These are phyloP conservation scores for Timema cristinae DNA, from an alignment of 2,888 invertebrate species.

Conservation along the genomic window DNA sequence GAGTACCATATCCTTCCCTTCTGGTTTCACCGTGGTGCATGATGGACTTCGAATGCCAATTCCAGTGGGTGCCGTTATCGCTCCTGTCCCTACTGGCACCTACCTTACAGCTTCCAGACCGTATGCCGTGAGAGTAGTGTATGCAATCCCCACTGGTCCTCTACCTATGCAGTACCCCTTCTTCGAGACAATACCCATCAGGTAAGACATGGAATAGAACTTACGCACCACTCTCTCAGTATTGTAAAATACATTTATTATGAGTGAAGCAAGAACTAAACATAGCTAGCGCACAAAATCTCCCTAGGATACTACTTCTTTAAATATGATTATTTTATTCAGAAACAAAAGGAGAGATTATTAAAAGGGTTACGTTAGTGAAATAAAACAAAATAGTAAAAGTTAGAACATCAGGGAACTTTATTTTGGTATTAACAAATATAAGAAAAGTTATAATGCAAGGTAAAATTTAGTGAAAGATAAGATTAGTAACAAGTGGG, in stretches of 20 bases:
- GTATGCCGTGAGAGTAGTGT: slow-evolving; percentile 43
- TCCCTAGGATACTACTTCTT: too few relatives aligned
- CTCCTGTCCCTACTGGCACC: slow-evolving; percentile 40
- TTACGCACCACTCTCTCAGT: too few relatives aligned
- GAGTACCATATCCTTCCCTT: slow-evolving; percentile 45
- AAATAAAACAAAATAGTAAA: too few relatives aligned
- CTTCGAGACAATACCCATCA: slow-evolving; percentile 32
- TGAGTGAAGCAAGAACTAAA: background rate
- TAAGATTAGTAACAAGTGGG: too few relatives aligned
- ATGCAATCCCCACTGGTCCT: slow-evolving; percentile 46
- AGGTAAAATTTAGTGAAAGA: too few relatives aligned
- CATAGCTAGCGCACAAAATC: background rate
- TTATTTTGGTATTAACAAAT: too few relatives aligned
- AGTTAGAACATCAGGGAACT: too few relatives aligned
- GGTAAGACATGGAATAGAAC: slow-evolving; percentile 25
- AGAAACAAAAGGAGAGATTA: too few relatives aligned
- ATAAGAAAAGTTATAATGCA: too few relatives aligned
- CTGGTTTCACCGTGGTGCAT: slow-evolving; percentile 44
- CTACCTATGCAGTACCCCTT: slow-evolving; percentile 33
- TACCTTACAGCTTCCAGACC: slow-evolving; percentile 38
- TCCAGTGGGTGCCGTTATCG: slow-evolving; percentile 46
- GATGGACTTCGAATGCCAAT: slow-evolving; percentile 44
- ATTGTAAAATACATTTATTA: background rate
- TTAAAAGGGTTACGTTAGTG: too few relatives aligned
- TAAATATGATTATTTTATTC: too few relatives aligned